A percentile compares a stretch with the other conserved stretches of the same genome.
These are phyloP conservation scores for Tapirus indicus DNA, from an alignment of 2,797 vertebrate genomes.

Conservation along the genomic window DNA sequence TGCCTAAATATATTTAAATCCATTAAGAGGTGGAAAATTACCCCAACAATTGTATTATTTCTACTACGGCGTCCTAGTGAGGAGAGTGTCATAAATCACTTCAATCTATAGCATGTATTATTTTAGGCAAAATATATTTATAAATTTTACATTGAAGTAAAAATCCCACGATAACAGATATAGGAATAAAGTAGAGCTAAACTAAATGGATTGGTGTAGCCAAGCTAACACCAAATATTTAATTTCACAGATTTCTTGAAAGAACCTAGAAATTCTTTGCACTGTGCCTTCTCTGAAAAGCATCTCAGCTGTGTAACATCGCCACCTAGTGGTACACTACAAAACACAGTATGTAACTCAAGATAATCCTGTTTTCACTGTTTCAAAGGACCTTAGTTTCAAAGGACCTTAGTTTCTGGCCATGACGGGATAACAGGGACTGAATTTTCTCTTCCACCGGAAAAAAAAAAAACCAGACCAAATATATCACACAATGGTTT, in stretches of 20 bases:
- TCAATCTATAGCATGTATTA: not conserved
- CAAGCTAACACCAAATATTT: conserved; percentile 41
- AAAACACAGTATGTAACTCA: not conserved
- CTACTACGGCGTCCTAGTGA: conserved; percentile 17
- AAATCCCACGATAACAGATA: conserved; percentile 11
- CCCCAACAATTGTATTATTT: conserved; percentile 35
- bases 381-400: not conserved
- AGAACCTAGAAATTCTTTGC: not conserved
- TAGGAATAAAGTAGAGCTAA: conserved; percentile 32
- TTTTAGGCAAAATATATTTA: conserved; percentile 65
- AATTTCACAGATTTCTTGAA: not conserved
- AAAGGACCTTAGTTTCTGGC: not conserved
- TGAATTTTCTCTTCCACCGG: not conserved
- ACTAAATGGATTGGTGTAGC: not conserved
- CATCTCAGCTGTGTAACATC: not conserved
- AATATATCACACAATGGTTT: not conserved
- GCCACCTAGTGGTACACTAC: conserved; percentile 64
- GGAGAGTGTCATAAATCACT: conserved; percentile 11
- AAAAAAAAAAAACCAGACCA: not conserved
- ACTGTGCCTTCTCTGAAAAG: not conserved
- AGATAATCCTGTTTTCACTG: not conserved
- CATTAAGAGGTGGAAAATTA: not conserved
- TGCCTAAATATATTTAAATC: conserved; percentile 13
- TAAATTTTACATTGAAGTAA: conserved; percentile 59
- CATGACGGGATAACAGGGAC: not conserved